Conservation (phyloP, 1,140 invertebrate genomes). For the Drosophila triauraria region DNA sequence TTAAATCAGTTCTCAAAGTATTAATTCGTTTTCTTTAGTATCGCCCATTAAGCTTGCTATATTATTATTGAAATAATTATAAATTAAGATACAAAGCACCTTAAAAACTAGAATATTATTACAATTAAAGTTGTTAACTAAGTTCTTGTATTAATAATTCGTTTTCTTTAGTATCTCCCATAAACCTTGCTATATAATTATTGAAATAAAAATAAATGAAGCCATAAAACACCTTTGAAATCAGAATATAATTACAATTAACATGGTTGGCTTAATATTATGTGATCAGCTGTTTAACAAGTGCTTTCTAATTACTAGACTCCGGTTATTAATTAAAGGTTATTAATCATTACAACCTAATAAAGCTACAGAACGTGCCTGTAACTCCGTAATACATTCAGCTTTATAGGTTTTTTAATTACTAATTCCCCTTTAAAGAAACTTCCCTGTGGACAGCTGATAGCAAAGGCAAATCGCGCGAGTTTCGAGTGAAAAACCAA, state of each 20-base stretch:
- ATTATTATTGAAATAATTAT: too few relatives aligned
- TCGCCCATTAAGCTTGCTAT: too few relatives aligned
- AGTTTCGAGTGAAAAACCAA: constrained; percentile 18
- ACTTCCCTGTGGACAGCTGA: constrained; percentile 28
- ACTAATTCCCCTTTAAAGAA: not conserved
- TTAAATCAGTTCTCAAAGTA: too few relatives aligned
- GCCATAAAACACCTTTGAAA: not conserved
- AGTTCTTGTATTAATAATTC: not conserved
- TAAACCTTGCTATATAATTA: not conserved
- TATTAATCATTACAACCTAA: not conserved
- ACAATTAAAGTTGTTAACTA: too few relatives aligned
- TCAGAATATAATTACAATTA: not conserved
- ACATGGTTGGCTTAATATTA: constrained; percentile 5
- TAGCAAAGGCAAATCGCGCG: constrained; percentile 45
- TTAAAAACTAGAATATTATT: too few relatives aligned
- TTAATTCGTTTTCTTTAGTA: too few relatives aligned
- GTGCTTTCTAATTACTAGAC: not conserved
- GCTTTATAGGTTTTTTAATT: not conserved
- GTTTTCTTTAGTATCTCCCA: not conserved
- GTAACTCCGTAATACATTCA: not conserved
- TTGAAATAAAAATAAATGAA: not conserved
- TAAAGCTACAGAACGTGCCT: too few relatives aligned
- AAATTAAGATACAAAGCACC: too few relatives aligned
- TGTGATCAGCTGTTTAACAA: constrained; percentile 8
- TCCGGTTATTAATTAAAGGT: constrained; percentile 1